Base-by-base conservation (phyloP, 2,113 vertebrate species). In the Stercorarius parasiticus region DNA sequence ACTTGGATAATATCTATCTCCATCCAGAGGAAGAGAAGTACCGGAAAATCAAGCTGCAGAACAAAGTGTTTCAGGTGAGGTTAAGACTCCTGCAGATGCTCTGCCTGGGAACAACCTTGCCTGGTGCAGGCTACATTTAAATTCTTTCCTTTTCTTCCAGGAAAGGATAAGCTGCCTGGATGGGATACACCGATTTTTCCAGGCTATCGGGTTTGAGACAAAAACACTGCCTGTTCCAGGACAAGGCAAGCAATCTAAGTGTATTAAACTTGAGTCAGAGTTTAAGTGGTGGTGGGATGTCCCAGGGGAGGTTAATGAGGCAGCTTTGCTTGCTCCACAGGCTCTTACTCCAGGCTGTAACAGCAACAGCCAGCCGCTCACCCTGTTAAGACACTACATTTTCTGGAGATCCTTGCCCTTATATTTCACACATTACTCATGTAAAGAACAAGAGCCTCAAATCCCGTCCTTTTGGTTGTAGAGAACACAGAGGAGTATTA, bases 1-100 rank as follows among this genome's bases (percentile, higher is more conserved):
- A 99, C 96, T 92, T 99, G 82, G 99, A 99, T 43, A 99, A 99
- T 36, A 99, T 99, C 83, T 99, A 97, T 76, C 98, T 99, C 91
- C 99, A 99, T 70, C 99, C 99, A 1, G 98, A 98, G 86, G 99
- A 99, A 78, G 99, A 99, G 95, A 99, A 99, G 85, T 99, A 99
- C 95, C 97, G 86, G 80, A 99, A 98, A 97, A 99, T 99, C 96
- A 99, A 99, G 97, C 84, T 99, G 73, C 98, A 99, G 94, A 99
- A 99, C 98, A 99, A 98, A 92, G 98, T 99, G 79, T 99, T 99
- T 74, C 99, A 99, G 99, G 99, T 99, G 88, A 92, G 95, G 15
- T 27, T 26, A 23, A 13, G 70, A 5, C 58, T 53, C 49, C 53
- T 1, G 8, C 19, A 34, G 76, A 13, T 72, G 36, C 40, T 21